Conservation (phyloP, 2,797 vertebrate species). For the Spinus pinus region DNA sequence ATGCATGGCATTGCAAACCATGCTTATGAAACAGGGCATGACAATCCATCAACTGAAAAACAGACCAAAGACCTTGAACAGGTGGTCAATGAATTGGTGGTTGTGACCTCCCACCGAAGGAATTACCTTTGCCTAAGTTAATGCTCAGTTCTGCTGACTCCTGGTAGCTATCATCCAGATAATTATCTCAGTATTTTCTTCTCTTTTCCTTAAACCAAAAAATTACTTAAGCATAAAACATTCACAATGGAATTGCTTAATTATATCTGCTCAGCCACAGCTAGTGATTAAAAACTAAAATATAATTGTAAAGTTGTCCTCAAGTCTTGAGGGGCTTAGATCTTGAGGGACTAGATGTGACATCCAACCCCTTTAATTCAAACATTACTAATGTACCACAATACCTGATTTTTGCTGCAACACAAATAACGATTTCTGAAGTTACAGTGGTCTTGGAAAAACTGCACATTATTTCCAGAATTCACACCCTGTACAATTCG, state of each 20-base stretch:
- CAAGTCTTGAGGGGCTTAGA: not conserved
- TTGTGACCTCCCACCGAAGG: not conserved
- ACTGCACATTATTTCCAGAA: not conserved
- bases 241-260: not conserved
- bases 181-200: not conserved
- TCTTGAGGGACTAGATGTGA: not conserved
- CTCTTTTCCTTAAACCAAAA: not conserved
- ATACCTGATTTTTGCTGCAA: not conserved
- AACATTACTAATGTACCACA: not conserved
- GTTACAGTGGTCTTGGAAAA: not conserved
- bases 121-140: not conserved
- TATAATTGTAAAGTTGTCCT: not conserved
- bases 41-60: not conserved
- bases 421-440: not conserved
- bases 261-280: not conserved
- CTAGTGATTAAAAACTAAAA: not conserved
- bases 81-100: fast-evolving
- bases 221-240: fast-evolving
- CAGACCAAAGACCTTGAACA: not conserved
- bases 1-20: not conserved
- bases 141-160: not conserved
- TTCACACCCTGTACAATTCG: not conserved
- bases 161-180: not conserved
- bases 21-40: fast-evolving
- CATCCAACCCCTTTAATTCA: not conserved